Evolutionary conservation across 2,888 invertebrate species (phyloP), one percentile per base, ranked within the genome.

Genomic region (Biston stratarius): DNA sequence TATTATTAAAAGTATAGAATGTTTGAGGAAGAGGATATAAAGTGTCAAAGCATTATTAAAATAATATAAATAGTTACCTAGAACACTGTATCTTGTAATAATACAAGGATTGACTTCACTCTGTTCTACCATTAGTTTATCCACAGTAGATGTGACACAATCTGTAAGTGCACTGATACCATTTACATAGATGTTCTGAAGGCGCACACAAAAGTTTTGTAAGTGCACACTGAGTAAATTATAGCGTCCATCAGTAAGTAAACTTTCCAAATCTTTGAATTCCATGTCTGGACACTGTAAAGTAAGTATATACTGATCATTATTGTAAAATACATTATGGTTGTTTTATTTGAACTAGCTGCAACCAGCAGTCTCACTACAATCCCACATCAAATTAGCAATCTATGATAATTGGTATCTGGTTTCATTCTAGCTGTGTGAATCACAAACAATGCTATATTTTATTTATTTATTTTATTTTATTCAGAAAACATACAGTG

Each of bases 201-300:
- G 84, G 45, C 95, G 92, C 5, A 91, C 89, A 86, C 96, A 95
- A 78, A 96, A 95, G 64, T 95, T 94, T 72, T 94, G 92, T 14
- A 95, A 89, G 69, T 96, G 95, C 15, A 91, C 89, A 80, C 94
- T 92, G 61, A 95, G 84, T 63, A 96, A 83, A 74, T 94, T 89
- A 77, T 95, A 96, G 70, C 95, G 95, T 0, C 94, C 94, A 74
- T 95, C 95, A 44, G 94, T 95, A n/a, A 97, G 86, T 70, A 96
- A 89, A 49, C 92, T 91, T 87, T 96, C 95, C 66, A 96, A 87
- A 79, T 96, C 96, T 76, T 94, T 95, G 72, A 97, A 95, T 67
- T 96, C 95, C 95, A 97, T 95, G 83, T 97, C 97, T 24, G 97
- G 96, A 75, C 96, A 96, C 95, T 97, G 88, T 5, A 55, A 55